These are phyloP conservation scores for Chrysotoxum bicinctum DNA, from an alignment of 2,888 invertebrate species.

Conservation along the genomic window DNA sequence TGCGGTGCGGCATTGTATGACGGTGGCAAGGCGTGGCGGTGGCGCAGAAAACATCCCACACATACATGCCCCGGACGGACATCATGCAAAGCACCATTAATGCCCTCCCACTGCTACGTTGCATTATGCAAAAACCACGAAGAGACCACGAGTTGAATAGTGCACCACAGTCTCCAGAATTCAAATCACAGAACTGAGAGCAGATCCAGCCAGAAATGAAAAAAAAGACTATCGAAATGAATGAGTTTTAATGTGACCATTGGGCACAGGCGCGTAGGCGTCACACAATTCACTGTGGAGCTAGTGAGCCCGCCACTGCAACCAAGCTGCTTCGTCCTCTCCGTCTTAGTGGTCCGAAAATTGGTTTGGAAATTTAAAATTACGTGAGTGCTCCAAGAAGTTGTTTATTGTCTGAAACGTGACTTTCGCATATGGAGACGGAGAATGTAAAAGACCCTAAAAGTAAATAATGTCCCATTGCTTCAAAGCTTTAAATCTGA, in stretches of 20 bases:
- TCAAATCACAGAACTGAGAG: conserved; percentile 50
- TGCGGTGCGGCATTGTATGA: too few species aligned
- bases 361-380: conserved; percentile 30
- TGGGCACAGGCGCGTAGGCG: conserved; percentile 59
- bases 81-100: conserved; percentile 66
- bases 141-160: conserved; percentile 31
- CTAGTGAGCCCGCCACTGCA: neutral
- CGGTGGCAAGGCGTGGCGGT: neutral
- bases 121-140: conserved; percentile 59
- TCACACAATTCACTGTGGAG: conserved; percentile 47
- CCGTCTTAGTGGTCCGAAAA: conserved; percentile 1
- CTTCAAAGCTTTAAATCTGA: conserved; percentile 63
- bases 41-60: conserved; percentile 56
- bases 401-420: conserved; percentile 63
- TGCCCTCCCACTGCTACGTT: conserved; percentile 68
- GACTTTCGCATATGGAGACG: conserved; percentile 61
- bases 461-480: conserved; percentile 68
- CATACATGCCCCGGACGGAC: conserved; percentile 41
- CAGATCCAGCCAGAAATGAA: neutral
- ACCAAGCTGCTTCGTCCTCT: neutral
- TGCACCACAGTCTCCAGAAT: conserved; percentile 55
- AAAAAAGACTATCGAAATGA: conserved; percentile 41
- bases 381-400: conserved; percentile 42
- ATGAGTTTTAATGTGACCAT: conserved; percentile 71
- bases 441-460: conserved; percentile 40